Evolutionary conservation across 2,888 invertebrate species (phyloP), one percentile per base, ranked within the genome.

Genomic region (Stenoptilia bipunctidactyla): DNA sequence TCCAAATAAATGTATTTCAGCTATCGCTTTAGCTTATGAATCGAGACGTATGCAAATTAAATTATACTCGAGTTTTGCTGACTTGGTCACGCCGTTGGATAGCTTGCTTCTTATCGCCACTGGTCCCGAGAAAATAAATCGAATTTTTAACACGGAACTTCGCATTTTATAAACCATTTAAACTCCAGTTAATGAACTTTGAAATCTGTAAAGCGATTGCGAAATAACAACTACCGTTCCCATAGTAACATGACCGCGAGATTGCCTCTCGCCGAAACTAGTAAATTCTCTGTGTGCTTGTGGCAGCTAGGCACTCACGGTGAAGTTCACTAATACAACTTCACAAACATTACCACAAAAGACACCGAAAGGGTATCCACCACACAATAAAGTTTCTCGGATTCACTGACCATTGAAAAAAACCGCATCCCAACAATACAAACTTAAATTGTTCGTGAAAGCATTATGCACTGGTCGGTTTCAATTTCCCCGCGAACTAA

Each of bases 391-490:
- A 73, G 73, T 65, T 72, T 67, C 55, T 58, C 60, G 53, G 62
- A 62, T 67, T 59, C 60, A 62, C 65, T 72, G 73, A 68, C 70
- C 69, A 61, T 59, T 58, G 66, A 66, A 73, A 75, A 74, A 20
- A 75, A 74, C 71, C 61, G 58, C 69, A 70, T 68, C 60, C 55
- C 66, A 68, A 56, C 69, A 77, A 79, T 73, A 79, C 67, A 66
- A 65, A 72, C 76, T 79, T 71, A 77, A 79, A 83, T 77, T 74
- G 80, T 77, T 74, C 77, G 77, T 76, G 69, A 80, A 72, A 72
- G 65, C 20, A 67, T 71, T 70, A 77, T 79, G 74, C 70, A 74
- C 74, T 68, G 63, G 60, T 70, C 67, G 69, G 74, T 82, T 80
- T 82, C 83, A 80, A 83, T 80, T 76, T 77, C 71, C 69, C 63